Percentiles rank a stretch among this genome's conserved stretches.
Evolutionary conservation across 2,113 vertebrate species (phyloP).

Genomic region (Scatophagus argus): DNA sequence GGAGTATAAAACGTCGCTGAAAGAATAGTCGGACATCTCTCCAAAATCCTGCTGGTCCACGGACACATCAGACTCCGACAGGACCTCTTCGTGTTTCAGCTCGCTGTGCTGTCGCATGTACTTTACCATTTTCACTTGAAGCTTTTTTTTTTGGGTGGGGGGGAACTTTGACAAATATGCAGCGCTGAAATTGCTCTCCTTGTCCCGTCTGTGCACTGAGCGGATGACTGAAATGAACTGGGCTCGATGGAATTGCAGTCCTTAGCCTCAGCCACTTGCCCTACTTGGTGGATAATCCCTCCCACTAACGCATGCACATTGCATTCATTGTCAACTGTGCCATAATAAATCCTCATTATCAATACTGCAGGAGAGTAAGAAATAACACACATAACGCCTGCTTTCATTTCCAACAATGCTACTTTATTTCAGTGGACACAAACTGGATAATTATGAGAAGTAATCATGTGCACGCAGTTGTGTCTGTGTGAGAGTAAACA

Average conservation of each 20-base stretch:
- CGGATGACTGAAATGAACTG: conserved; percentile 75
- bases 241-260: conserved; percentile 80
- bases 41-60: conserved; percentile 82
- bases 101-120: conserved; percentile 87
- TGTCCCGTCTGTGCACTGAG: conserved; percentile 72
- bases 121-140: conserved; percentile 84
- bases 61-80: conserved; percentile 82
- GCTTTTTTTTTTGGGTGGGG: not conserved
- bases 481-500: conserved; percentile 4
- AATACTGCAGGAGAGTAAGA: conserved; percentile 57
- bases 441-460: conserved; percentile 15
- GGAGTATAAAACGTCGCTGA: conserved; percentile 88
- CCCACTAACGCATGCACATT: conserved; percentile 83
- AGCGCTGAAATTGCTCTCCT: conserved; percentile 53
- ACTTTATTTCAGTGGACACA: conserved; percentile 14
- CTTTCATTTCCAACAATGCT: conserved; percentile 30
- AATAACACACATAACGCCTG: conserved; percentile 21
- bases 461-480: not conserved
- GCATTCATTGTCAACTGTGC: conserved; percentile 79
- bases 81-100: conserved; percentile 83
- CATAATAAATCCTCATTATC: conserved; percentile 77
- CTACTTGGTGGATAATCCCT: conserved; percentile 85
- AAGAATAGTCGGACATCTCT: conserved; percentile 87
- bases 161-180: conserved; percentile 47
- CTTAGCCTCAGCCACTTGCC: conserved; percentile 83